A percentile compares a stretch with the other conserved stretches of the same genome.
Evolutionary conservation across 2,113 vertebrate genomes (phyloP).

Genomic region (Bubo blakistoni): DNA sequence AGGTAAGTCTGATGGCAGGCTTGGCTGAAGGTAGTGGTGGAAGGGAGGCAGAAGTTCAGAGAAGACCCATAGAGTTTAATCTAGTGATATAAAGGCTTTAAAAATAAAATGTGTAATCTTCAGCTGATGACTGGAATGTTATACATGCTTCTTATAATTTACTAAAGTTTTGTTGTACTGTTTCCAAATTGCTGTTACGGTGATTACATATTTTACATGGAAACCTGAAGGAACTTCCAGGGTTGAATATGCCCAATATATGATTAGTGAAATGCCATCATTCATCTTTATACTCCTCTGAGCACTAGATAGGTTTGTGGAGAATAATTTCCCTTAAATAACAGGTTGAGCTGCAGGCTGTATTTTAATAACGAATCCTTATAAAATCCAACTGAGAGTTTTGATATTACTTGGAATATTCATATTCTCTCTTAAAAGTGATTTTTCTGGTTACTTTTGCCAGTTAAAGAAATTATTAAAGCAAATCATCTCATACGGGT

Average conservation of each 20-base stretch:
- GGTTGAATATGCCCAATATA: not conserved
- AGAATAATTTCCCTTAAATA: conserved; percentile 38
- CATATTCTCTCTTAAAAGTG: not conserved
- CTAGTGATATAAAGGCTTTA: not conserved
- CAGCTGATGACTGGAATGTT: not conserved
- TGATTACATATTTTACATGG: not conserved
- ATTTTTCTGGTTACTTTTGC: not conserved
- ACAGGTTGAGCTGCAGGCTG: not conserved
- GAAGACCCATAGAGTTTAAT: not conserved
- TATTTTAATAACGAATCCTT: conserved; percentile 48
- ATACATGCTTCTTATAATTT: not conserved
- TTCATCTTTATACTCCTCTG: not conserved
- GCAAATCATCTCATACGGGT: not conserved
- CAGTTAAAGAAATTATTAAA: conserved; percentile 3
- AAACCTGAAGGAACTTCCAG: not conserved
- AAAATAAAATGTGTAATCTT: not conserved
- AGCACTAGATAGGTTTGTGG: not conserved
- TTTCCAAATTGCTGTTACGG: not conserved
- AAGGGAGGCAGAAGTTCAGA: not conserved
- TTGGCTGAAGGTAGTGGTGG: not conserved
- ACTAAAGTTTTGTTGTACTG: not conserved
- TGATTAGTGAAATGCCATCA: not conserved
- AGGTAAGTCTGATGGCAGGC: not conserved
- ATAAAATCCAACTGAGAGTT: not conserved
- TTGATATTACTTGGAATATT: not conserved